Evolutionary conservation across 2,888 invertebrate genomes (phyloP).

Genomic region (Mongoloraphidia duomilia): DNA sequence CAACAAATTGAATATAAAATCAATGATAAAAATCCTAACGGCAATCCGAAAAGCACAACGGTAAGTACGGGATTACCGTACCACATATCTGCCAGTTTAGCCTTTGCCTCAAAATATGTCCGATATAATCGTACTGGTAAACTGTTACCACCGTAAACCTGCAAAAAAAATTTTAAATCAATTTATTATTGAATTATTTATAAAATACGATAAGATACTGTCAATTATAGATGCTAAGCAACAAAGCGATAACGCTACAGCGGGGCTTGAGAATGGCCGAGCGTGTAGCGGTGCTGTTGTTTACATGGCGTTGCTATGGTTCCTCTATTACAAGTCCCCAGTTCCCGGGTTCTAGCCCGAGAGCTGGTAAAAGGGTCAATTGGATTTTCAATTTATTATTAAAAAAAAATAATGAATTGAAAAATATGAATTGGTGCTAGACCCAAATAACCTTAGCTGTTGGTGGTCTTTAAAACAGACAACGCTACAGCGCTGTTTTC

Average conservation of each 20-base stretch:
- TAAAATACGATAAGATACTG: neutral
- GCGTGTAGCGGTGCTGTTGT: too few relatives aligned
- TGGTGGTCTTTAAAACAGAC: too few relatives aligned
- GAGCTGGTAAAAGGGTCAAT: too few relatives aligned
- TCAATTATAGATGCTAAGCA: neutral
- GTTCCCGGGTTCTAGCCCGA: too few relatives aligned
- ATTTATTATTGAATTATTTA: neutral
- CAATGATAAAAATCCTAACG: constrained; percentile 80
- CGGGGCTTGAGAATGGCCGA: too few relatives aligned
- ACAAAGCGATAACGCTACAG: too few relatives aligned
- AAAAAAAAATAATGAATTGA: too few relatives aligned
- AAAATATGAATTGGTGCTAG: too few relatives aligned
- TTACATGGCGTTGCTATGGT: too few relatives aligned
- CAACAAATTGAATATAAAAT: constrained; percentile 95
- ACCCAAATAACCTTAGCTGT: too few relatives aligned
- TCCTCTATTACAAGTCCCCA: too few relatives aligned
- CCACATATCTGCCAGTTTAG: constrained; percentile 76
- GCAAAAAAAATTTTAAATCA: constrained; percentile 17
- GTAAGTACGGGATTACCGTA: constrained; percentile 86
- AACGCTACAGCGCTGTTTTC: neutral
- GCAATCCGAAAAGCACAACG: constrained; percentile 84
- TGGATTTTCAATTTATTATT: too few relatives aligned
- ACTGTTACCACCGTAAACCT: constrained; percentile 77
- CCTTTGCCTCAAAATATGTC: constrained; percentile 69
- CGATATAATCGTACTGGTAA: constrained; percentile 63